Base-by-base conservation (phyloP, 1,140 invertebrate species). In the Drosophila prosaltans region DNA sequence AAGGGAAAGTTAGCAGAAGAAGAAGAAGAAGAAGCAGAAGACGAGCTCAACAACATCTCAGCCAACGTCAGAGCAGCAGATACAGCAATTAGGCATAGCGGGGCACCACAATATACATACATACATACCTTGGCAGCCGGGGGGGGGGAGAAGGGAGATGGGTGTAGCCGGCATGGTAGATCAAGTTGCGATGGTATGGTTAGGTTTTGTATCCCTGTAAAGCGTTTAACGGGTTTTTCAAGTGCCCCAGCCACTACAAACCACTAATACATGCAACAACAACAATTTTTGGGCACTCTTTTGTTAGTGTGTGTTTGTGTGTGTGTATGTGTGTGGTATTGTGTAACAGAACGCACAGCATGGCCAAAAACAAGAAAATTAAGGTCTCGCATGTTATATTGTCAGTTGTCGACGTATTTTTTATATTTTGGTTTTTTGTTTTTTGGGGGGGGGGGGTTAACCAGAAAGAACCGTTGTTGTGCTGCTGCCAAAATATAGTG, bases 401-500 rank as follows among this genome's bases (percentile, higher is more conserved):
- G 26, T 30, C 28, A 63, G 58, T 77, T 73, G 74, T 66, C 60
- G 65, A 80, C 75, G 54, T 72, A 36, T 39, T 57, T 30, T 40
- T 16, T 45, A 58, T 68, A 72, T 69, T 69, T 36, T 65, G 16
- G 16, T 16, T 16, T 16, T 16, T 16, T 16, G 16, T 16, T 16
- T 16, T 16, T 16, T 16, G 16, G 16, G 79, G 72, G 70, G 69
- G 67, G 79, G 78, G 68, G n/a, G n/a, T n/a, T n/a, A 63, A 70
- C 72, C 60, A 70, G 65, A 85, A 86, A 86, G 83, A 86, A 86
- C 83, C 83, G 83, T 86, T 86, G 70, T 57, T 63, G 32, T 36
- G 32, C 32, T 64, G 73, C 82, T 86, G 83, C 83, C 80, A 88
- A 88, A 88, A 88, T 88, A 71, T 71, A 89, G 84, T 89, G 84